phyloP scores from a whole-genome alignment of 2,888 invertebrate genomes.

The Uropetala carovei region DNA sequence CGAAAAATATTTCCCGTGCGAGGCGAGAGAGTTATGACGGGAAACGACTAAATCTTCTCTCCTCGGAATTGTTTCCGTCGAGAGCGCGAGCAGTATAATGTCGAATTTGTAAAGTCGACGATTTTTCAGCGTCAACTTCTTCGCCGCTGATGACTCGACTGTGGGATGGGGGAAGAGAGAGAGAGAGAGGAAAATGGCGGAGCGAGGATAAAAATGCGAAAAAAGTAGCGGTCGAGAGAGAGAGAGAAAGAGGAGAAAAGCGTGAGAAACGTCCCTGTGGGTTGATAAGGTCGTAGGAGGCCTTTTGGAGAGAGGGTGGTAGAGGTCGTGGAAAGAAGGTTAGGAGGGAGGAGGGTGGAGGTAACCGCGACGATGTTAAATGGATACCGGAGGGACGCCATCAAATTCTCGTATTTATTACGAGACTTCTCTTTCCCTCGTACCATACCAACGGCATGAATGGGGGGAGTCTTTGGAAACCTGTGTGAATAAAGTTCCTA shows the following conservation, averaged over 20 bases:
- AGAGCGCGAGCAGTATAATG: background rate
- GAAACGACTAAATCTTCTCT: conserved; percentile 2
- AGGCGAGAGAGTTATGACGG: background rate
- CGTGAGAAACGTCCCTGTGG: background rate
- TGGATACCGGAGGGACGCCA: conserved; percentile 30
- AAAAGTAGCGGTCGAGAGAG: background rate
- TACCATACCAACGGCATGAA: background rate
- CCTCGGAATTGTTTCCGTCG: conserved; percentile 34
- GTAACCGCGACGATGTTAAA: conserved; percentile 10
- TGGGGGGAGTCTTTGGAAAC: conserved; percentile 31
- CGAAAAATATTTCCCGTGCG: background rate
- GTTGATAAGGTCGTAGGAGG: background rate
- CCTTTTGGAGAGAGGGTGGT: background rate
- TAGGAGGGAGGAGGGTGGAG: background rate
- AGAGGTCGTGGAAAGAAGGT: background rate
- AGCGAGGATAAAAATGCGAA: background rate
- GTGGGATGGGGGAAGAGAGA: background rate
- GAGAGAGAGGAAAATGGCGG: background rate
- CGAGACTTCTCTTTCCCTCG: background rate
- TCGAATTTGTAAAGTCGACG: conserved; percentile 15
- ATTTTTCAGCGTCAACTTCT: conserved; percentile 37
- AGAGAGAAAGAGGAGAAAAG: background rate
- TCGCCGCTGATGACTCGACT: background rate
- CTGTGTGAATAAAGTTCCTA: conserved; percentile 41
- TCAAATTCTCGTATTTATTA: conserved; percentile 50